Evolutionary conservation across 1,140 invertebrate species (phyloP).

Genomic region (Centruroides sculpturatus): DNA sequence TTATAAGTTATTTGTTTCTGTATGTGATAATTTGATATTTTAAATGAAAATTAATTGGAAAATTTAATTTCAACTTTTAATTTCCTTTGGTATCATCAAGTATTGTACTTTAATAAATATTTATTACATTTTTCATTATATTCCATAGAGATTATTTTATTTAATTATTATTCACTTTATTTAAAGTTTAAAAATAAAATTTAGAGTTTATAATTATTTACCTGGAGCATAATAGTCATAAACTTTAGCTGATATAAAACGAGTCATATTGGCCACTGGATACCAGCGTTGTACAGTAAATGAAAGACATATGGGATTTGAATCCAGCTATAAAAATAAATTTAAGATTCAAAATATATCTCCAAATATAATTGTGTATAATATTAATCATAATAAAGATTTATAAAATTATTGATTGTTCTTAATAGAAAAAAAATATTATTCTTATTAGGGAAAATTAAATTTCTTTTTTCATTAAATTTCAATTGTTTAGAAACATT

Average conservation of each 20-base stretch:
- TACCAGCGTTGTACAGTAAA: constrained; percentile 88
- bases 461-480: no score
- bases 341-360: no score
- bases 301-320: constrained; percentile 69
- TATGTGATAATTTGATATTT: no score
- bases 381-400: background rate
- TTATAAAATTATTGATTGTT: no score
- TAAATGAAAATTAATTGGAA: no score
- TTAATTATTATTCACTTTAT: background rate
- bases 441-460: no score
- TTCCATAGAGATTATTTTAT: no score
- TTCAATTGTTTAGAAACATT: no score
- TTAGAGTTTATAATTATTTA: constrained; percentile 28
- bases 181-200: background rate
- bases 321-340: constrained; percentile 44
- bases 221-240: constrained; percentile 95
- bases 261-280: constrained; percentile 91
- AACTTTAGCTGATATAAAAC: constrained; percentile 71
- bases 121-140: background rate
- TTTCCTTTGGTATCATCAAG: background rate
- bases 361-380: no score
- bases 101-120: background rate
- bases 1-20: no score
- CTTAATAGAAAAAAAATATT: no score
- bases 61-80: no score